Evolutionary conservation across 1,140 invertebrate species (phyloP), one percentile per base, ranked within the genome.

Genomic region (Pseudobourletiella spinata): DNA sequence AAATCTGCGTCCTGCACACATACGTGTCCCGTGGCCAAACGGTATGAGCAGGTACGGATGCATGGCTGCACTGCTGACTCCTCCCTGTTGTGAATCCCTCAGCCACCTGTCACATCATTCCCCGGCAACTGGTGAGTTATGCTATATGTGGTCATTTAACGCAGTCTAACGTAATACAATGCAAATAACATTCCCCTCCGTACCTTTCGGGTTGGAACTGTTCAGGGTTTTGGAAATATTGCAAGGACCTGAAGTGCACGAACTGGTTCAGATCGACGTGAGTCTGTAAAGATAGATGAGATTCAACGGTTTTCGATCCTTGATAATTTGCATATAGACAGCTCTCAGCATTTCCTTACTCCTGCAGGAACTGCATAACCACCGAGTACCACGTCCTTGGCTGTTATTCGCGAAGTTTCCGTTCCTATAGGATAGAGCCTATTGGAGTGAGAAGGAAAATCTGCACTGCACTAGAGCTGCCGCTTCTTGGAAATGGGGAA

Each of bases 1-100:
- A 72, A 79, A 79, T 58, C 75, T 68, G 46, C 74, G 70, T 2
- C 82, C 82, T 74, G 70, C 67, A 68, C 71, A 64, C 70, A 69
- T 67, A n/a, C 66, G 43, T 30, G 72, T 67, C 14, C 82, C 82
- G 66, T 77, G 77, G 4, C 82, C 82, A 75, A 83, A 84, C 2
- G 82, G 79, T 8, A 80, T 74, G 2, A 81, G 64, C 2, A 79
- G 51, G 63, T 76, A 81, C 1, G 78, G 79, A 69, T 80, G 70
- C 61, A 72, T 57, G 8, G 39, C 32, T 6, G 11, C 32, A 39
- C 32, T 39, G 32, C n/a, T 39, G 18, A 24, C 4, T 26, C 18
- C 26, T 18, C 28, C 2, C 6, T n/a, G 24, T 51, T 51, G 32
- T 18, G 20, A n/a, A 30, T 51, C 50, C n/a, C 30, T 25, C 35